Conservation (phyloP, 2,113 vertebrate species). For the Aegotheles bennettii region DNA sequence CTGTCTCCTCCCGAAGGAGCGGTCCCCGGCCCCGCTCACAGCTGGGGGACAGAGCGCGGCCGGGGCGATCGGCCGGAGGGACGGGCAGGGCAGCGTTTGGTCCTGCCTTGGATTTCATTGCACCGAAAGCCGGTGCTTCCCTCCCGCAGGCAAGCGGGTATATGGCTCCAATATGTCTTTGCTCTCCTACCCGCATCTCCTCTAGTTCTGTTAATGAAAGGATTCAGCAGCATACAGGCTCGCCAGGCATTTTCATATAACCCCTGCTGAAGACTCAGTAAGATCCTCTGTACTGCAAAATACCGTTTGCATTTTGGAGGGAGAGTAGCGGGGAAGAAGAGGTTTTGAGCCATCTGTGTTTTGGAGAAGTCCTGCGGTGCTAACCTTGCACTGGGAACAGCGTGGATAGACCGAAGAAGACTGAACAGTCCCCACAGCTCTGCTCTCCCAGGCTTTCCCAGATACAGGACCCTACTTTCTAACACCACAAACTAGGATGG, state of each 20-base stretch:
- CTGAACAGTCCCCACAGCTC: no score
- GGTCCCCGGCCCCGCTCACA: background rate
- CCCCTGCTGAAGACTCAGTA: background rate
- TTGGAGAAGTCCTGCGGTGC: accelerated
- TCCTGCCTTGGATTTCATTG: background rate
- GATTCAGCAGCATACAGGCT: background rate
- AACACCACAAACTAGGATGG: background rate
- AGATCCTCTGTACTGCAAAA: background rate
- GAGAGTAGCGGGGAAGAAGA: background rate
- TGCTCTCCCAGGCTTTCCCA: background rate
- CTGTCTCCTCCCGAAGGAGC: background rate
- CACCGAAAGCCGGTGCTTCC: background rate
- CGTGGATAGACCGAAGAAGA: background rate
- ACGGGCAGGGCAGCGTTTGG: background rate
- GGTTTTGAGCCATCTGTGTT: background rate
- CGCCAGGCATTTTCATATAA: background rate
- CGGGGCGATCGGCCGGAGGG: background rate
- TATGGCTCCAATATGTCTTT: background rate
- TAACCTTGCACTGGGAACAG: background rate
- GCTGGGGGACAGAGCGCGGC: background rate
- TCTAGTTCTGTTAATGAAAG: background rate
- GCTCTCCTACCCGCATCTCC: background rate
- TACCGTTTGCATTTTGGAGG: background rate
- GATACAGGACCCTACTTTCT: background rate
- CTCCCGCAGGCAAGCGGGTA: background rate